These are phyloP conservation scores for Pardalotus punctatus DNA, from an alignment of 2,113 vertebrate species.

Conservation along the genomic window DNA sequence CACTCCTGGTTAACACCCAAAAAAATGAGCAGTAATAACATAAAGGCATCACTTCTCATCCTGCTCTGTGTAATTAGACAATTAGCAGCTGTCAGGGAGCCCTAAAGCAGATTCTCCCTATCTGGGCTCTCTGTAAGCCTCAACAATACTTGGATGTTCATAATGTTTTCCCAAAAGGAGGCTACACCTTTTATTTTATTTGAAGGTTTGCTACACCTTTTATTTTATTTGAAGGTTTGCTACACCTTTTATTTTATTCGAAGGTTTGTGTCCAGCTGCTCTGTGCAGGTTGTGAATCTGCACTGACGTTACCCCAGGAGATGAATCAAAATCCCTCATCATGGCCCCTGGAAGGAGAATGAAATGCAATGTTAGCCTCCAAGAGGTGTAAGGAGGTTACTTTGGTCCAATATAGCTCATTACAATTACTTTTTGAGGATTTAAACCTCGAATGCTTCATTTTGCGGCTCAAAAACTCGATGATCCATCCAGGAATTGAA, in stretches of 20 bases:
- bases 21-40: not conserved
- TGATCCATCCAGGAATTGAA: not conserved
- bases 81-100: not conserved
- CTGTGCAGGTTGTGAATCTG: not conserved
- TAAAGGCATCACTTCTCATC: not conserved
- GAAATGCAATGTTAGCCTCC: not conserved
- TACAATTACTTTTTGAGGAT: not conserved
- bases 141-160: not conserved
- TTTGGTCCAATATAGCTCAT: not conserved
- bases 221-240: too few relatives aligned
- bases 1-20: not conserved
- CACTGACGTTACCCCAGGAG: rapidly evolving
- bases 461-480: not conserved
- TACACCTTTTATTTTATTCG: not conserved
- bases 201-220: not conserved
- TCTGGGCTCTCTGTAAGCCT: not conserved
- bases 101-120: not conserved
- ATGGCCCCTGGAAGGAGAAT: not conserved
- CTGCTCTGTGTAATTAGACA: not conserved
- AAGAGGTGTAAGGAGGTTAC: not conserved
- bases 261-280: not conserved
- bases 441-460: not conserved
- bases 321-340: not conserved
- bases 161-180: not conserved
- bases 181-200: not conserved